Conservation (phyloP, 2,888 invertebrate genomes). For the Lepidocyrtoides sp. region DNA sequence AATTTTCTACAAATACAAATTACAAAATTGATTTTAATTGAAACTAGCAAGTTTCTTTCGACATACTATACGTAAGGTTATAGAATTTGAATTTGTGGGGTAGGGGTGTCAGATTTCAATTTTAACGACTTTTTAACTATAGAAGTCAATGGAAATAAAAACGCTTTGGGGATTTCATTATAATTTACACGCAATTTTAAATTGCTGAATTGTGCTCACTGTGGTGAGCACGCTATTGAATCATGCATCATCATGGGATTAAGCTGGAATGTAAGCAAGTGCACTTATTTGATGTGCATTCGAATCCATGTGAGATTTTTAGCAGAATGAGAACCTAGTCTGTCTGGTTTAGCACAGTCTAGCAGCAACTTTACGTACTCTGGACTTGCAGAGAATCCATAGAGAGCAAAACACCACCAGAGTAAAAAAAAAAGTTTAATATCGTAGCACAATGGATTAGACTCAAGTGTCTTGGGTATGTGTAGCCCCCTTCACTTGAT, state of each 20-base stretch:
- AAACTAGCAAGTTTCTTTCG: no score
- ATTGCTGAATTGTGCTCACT: no score
- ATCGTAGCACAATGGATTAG: conserved; percentile 56
- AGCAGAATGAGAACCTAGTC: conserved; percentile 15
- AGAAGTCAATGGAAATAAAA: no score
- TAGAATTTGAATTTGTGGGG: no score
- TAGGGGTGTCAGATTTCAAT: no score
- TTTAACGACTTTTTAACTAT: no score
- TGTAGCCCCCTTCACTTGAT: conserved; percentile 70
- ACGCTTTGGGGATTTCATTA: no score
- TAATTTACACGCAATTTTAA: no score
- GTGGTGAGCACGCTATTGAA: no score
- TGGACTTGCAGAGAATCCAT: neutral
- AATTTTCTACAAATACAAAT: no score
- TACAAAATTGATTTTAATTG: no score
- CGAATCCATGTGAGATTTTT: neutral
- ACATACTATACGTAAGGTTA: no score
- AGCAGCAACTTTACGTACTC: neutral
- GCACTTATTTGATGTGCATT: neutral
- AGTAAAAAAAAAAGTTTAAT: conserved; percentile 14
- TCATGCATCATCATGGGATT: neutral
- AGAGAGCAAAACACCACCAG: neutral
- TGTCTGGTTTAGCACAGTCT: neutral
- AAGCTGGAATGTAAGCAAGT: neutral
- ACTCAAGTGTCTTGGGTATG: conserved; percentile 18